Percentiles rank a stretch among this genome's conserved stretches.
Conservation (phyloP, 2,888 invertebrate genomes). For the Hedychridium roseum region DNA sequence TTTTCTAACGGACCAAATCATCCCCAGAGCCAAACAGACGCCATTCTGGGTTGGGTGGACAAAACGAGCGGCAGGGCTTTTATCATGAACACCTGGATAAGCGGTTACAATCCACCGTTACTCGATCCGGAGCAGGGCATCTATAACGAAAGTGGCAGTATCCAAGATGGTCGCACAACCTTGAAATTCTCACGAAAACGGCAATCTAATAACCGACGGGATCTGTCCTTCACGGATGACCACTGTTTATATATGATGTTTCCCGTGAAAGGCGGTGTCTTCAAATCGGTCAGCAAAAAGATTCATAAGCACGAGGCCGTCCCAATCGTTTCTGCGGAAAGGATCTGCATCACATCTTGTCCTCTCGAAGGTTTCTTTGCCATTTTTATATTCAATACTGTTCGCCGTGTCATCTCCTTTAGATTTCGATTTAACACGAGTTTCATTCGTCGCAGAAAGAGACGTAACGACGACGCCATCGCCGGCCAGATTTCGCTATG, state of each 20-base stretch:
- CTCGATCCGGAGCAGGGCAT: conserved; percentile 81
- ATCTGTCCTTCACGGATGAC: conserved; percentile 82
- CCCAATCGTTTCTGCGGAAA: conserved; percentile 77
- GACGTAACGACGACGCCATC: conserved; percentile 70
- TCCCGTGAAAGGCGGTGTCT: conserved; percentile 83
- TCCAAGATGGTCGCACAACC: conserved; percentile 79
- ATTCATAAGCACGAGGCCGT: conserved; percentile 80
- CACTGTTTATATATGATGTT: conserved; percentile 89
- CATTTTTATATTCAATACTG: background rate
- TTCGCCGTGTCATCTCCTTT: no score
- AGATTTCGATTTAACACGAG: no score
- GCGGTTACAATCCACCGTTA: conserved; percentile 79
- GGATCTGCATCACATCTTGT: conserved; percentile 85
- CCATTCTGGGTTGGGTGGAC: conserved; percentile 89
- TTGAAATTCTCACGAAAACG: conserved; percentile 82
- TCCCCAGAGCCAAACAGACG: conserved; percentile 88
- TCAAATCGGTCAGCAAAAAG: conserved; percentile 84
- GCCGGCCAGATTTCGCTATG: conserved; percentile 75
- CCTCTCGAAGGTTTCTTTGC: conserved; percentile 69
- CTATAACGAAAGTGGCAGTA: conserved; percentile 72
- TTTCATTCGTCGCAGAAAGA: no score
- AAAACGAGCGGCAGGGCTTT: conserved; percentile 78
- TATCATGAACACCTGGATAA: conserved; percentile 89
- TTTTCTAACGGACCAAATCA: no score
- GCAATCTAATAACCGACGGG: conserved; percentile 76